Conservation (phyloP, 2,113 vertebrate genomes). For the Rhinoderma darwinii region DNA sequence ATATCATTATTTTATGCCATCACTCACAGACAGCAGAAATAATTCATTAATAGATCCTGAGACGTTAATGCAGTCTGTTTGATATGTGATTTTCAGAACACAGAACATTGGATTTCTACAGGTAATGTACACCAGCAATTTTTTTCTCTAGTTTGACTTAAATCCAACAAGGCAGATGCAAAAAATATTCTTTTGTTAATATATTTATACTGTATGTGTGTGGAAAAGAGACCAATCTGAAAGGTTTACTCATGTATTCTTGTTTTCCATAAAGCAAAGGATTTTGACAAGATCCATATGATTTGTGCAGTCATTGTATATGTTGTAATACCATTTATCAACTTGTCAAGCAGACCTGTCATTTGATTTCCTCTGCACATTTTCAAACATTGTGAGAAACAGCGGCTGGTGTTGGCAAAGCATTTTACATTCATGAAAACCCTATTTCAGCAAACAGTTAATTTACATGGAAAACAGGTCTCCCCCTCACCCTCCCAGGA, state of each 20-base stretch:
- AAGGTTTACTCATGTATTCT: conserved; percentile 35
- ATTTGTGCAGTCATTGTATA: conserved; percentile 59
- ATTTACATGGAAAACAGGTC: conserved; percentile 51
- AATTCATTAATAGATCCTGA: conserved; percentile 15
- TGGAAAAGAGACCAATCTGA: conserved; percentile 52
- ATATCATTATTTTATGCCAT: conserved; percentile 1
- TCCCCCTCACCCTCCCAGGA: conserved; percentile 21
- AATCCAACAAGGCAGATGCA: conserved; percentile 28
- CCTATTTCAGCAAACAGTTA: conserved; percentile 49
- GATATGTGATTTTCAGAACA: conserved; percentile 29
- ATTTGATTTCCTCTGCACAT: conserved; percentile 48
- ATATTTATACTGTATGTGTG: conserved; percentile 31
- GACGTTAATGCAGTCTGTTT: conserved; percentile 7
- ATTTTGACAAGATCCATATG: conserved; percentile 58
- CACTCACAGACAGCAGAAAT: neutral
- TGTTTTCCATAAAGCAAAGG: conserved; percentile 54
- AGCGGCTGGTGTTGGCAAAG: conserved; percentile 54
- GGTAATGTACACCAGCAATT: neutral
- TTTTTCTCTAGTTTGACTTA: conserved; percentile 24
- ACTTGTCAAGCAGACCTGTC: conserved; percentile 56
- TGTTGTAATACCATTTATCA: conserved; percentile 52
- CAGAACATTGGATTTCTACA: conserved; percentile 5
- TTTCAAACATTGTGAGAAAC: conserved; percentile 52
- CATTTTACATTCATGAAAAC: conserved; percentile 56
- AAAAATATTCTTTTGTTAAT: conserved; percentile 54